Evolutionary conservation across 2,797 vertebrate species (phyloP).

Genomic region (Cygnus olor): DNA sequence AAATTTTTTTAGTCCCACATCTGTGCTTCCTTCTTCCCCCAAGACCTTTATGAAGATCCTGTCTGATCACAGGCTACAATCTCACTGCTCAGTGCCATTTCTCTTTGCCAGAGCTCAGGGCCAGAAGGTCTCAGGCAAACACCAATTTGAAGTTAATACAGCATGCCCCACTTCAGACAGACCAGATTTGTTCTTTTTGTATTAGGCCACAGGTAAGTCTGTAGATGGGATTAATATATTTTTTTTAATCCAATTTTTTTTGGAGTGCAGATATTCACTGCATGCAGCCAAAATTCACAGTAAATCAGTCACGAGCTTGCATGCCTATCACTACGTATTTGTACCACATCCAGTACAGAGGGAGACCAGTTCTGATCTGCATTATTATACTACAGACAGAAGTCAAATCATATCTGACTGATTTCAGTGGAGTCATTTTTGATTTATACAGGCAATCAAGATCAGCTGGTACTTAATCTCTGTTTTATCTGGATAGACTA

Average conservation of each 20-base stretch:
- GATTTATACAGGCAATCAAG: background rate
- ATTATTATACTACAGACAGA: background rate
- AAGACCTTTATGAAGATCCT: background rate
- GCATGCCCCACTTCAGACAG: background rate
- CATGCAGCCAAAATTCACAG: constrained; percentile 38
- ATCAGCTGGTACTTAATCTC: background rate
- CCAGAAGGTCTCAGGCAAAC: constrained; percentile 13
- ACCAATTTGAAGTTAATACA: background rate
- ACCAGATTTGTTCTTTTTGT: constrained; percentile 6
- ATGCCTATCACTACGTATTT: constrained; percentile 1
- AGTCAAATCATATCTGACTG: background rate
- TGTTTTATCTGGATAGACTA: constrained; percentile 39
- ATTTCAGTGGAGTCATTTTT: background rate
- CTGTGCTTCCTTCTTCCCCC: background rate
- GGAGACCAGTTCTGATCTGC: background rate
- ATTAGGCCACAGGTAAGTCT: constrained; percentile 50
- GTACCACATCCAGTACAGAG: background rate
- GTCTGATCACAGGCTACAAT: background rate
- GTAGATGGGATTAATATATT: constrained; percentile 36
- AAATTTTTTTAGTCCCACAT: constrained; percentile 1
- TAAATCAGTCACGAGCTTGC: constrained; percentile 35
- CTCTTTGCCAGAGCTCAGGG: background rate
- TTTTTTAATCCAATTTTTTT: background rate
- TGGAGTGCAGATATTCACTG: background rate
- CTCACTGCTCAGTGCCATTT: background rate